phyloP scores from a whole-genome alignment of 2,113 vertebrate species.

The Elachura formosa region DNA sequence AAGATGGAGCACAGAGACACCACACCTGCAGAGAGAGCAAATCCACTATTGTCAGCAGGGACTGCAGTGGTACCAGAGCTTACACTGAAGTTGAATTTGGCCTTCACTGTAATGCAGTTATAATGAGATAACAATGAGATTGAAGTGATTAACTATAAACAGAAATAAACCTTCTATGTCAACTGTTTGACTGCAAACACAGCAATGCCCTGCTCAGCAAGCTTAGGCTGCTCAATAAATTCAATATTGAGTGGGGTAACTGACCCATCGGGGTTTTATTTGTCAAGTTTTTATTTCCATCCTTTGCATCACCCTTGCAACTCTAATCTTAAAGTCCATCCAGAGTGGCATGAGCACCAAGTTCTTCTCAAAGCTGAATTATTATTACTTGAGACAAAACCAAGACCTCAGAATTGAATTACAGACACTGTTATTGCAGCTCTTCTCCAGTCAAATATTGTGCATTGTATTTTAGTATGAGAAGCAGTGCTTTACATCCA shows the following conservation, averaged over 20 bases:
- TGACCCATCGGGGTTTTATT: neutral
- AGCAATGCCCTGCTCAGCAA: neutral
- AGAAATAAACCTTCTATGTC: slow-evolving; percentile 18
- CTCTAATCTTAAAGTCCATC: neutral
- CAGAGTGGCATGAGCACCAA: neutral
- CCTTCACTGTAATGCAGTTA: neutral
- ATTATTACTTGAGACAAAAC: neutral
- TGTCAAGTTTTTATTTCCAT: neutral
- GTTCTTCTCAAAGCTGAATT: neutral
- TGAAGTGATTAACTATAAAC: slow-evolving; percentile 29
- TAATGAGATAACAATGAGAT: slow-evolving; percentile 12
- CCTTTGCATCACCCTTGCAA: neutral
- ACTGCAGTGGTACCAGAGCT: neutral
- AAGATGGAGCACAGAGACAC: neutral
- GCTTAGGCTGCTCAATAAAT: neutral
- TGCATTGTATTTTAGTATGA: neutral
- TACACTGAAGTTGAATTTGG: neutral
- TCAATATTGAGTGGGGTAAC: neutral
- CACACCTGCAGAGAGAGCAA: neutral
- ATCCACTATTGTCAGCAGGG: neutral
- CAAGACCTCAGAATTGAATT: neutral
- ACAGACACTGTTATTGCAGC: neutral
- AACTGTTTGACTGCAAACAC: neutral
- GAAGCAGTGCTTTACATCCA: neutral
- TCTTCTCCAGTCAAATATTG: neutral